These are phyloP conservation scores for Picus viridis DNA, from an alignment of 2,797 vertebrate species.

Conservation along the genomic window DNA sequence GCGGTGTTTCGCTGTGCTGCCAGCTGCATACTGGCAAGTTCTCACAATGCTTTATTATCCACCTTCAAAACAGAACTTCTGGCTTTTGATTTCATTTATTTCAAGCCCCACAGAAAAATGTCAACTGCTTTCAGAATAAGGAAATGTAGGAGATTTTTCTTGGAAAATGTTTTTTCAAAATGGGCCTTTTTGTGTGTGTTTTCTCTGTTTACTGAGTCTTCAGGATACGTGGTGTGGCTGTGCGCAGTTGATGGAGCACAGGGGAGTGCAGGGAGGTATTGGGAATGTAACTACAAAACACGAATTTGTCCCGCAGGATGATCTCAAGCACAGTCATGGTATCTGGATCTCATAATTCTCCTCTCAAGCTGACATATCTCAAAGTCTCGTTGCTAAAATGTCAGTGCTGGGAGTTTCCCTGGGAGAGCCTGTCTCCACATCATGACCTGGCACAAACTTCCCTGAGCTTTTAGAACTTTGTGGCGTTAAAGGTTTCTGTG, in stretches of 20 bases:
- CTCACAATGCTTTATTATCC: background rate
- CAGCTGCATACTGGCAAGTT: background rate
- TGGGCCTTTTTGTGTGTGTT: background rate
- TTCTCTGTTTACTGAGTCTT: background rate
- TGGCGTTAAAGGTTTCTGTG: constrained; percentile 7
- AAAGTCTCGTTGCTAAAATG: constrained; percentile 42
- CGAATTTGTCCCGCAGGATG: background rate
- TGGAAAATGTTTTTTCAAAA: background rate
- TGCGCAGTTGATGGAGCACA: background rate
- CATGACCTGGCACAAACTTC: constrained; percentile 57
- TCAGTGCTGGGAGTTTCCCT: constrained; percentile 35
- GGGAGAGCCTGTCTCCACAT: constrained; percentile 40
- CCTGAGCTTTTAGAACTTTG: constrained; percentile 24
- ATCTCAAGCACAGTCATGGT: constrained; percentile 17
- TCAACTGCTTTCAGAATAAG: background rate
- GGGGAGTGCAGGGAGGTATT: background rate
- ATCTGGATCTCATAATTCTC: constrained; percentile 32
- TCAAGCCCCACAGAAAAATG: background rate
- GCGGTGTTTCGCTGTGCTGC: background rate
- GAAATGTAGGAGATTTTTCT: background rate
- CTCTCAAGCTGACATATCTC: constrained; percentile 22
- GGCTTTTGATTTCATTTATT: background rate
- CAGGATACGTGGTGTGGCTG: background rate
- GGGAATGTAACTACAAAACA: background rate
- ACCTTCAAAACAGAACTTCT: constrained; percentile 1